Base-by-base conservation (phyloP, 2,113 vertebrate species). In the Orientallactaga bullata region DNA sequence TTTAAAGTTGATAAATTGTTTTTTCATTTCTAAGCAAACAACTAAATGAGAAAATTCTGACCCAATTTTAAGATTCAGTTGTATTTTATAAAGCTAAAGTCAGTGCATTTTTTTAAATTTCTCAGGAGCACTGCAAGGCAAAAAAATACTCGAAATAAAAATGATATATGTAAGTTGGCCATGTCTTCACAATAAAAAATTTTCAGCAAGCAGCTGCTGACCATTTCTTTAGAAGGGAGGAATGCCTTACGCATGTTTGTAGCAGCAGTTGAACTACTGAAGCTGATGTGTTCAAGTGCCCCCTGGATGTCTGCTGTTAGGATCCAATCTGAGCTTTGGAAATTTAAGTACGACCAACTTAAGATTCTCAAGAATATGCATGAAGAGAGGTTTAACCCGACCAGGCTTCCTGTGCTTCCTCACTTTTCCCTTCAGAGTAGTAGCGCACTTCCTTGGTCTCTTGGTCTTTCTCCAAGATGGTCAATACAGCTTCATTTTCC, bases 101-200 rank as follows among this genome's bases (percentile, higher is more conserved):
- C 76, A 81, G 58, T 60, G 79, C 89, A 85, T 91, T 96, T 39
- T 91, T 96, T 39, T 55, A 55, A 55, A 88, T 92, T 96, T 93
- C 85, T 95, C 93, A 93, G 91, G 94, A 96, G 93, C 18, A 78
- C 78, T 18, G 2, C 89, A 88, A 90, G 88, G 73, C 77, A 93
- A 88, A 88, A 55, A 71, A 82, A 66, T 4, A 24, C 1, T 93
- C 68, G 79, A 92, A 93, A 78, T 61, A 95, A 97, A 97, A 94
- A 94, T 95, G 95, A 95, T 93, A 68, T 83, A 83, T 94, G 73
- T 95, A 95, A 95, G 30, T 94, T 97, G 95, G 93, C 91, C 71
- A 55, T 91, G 79, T 95, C 79, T 88, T 90, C 23, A 90, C 87
- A 90, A 69, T 93, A 89, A 96, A 92, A 90, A 84, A 51, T 65